Percentiles rank a stretch among this genome's conserved stretches.
phyloP scores from a whole-genome alignment of 2,797 vertebrate genomes.

The Peromyscus melanophrys region DNA sequence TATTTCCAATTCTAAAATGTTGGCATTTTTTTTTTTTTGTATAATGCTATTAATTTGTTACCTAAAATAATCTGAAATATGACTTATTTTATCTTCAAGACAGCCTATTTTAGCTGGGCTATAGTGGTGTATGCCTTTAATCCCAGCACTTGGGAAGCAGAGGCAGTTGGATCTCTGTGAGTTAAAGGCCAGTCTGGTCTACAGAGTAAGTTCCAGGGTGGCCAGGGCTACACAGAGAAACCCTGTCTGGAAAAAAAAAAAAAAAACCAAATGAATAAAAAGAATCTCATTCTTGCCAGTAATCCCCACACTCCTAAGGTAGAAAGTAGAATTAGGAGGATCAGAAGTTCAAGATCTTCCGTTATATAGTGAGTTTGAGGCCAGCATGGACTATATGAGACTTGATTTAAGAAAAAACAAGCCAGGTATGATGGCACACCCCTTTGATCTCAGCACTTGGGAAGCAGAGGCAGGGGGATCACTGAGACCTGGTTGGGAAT shows the following conservation, averaged over 20 bases:
- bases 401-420: neutral
- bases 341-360: neutral
- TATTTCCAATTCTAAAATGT: constrained; percentile 8
- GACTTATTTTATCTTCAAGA: constrained; percentile 17
- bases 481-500: neutral
- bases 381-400: neutral
- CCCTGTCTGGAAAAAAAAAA: neutral
- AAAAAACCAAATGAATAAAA: neutral
- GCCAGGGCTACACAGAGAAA: neutral
- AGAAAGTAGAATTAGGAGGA: neutral
- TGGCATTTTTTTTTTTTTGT: constrained; percentile 38
- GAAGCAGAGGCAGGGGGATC: neutral
- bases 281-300: neutral
- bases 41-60: neutral
- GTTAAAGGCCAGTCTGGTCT: neutral
- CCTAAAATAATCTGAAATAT: constrained; percentile 39
- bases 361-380: neutral
- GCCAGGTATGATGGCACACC: neutral
- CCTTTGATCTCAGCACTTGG: neutral
- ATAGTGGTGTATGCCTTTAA: neutral
- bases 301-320: neutral
- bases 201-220: neutral
- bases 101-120: too few species aligned
- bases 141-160: neutral
- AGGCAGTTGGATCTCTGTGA: neutral